Percentiles rank a stretch among this genome's conserved stretches.
Evolutionary conservation across 2,113 vertebrate genomes (phyloP).

Genomic region (Bujurquina vittata): DNA sequence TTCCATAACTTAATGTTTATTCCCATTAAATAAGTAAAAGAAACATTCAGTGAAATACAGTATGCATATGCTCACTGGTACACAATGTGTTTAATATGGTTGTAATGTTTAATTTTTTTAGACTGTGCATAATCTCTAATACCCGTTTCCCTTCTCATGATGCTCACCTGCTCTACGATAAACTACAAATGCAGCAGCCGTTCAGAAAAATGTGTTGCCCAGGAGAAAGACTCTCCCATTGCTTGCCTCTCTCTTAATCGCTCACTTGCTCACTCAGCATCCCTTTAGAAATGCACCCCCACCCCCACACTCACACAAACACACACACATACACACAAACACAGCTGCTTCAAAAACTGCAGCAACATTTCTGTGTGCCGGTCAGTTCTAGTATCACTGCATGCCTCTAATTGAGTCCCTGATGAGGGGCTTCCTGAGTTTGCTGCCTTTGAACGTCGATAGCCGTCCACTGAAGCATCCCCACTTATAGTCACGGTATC

Average conservation of each 20-base stretch:
- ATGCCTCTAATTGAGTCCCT: constrained; percentile 59
- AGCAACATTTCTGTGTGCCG: constrained; percentile 27
- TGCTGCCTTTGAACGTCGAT: constrained; percentile 29
- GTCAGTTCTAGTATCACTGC: constrained; percentile 49
- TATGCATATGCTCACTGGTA: not conserved
- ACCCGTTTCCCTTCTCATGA: not conserved
- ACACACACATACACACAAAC: constrained; percentile 13
- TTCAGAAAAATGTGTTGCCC: constrained; percentile 16
- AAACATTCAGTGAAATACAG: not conserved
- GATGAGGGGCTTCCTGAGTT: constrained; percentile 47
- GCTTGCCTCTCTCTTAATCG: constrained; percentile 50
- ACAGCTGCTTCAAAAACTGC: constrained; percentile 44
- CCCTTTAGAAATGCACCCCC: constrained; percentile 42
- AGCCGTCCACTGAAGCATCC: constrained; percentile 2
- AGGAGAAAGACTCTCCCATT: constrained; percentile 37
- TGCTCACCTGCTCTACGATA: not conserved
- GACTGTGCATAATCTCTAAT: not conserved
- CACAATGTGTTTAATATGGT: not conserved
- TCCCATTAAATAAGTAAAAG: not conserved
- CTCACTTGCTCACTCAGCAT: constrained; percentile 63
- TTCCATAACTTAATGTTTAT: not conserved
- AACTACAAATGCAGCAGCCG: constrained; percentile 31
- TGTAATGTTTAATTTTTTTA: not conserved
- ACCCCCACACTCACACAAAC: constrained; percentile 4
- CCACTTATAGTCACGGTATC: constrained; percentile 25